Percentiles rank a stretch among this genome's conserved stretches.
Conservation (phyloP, 2,113 vertebrate species). For the Grus americana region DNA sequence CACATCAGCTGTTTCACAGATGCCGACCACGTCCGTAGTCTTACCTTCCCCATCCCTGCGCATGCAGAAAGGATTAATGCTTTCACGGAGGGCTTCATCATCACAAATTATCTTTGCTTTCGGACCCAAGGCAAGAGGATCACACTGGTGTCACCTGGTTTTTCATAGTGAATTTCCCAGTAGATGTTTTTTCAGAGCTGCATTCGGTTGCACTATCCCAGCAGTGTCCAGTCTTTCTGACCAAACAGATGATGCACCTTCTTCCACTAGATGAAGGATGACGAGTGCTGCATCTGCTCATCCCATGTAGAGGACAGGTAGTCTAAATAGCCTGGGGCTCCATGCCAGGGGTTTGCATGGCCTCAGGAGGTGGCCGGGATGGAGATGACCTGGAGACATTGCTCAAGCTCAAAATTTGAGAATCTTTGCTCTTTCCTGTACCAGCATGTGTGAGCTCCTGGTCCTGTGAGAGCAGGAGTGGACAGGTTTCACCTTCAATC, state of each 20-base stretch:
- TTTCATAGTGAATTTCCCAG: background rate
- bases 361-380: background rate
- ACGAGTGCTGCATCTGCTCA: background rate
- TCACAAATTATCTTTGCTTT: background rate
- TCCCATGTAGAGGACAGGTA: accelerated
- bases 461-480: background rate
- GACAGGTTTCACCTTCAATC: background rate
- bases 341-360: background rate
- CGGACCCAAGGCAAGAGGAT: background rate
- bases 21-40: background rate
- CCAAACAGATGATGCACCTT: background rate
- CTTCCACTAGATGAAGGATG: background rate
- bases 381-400: background rate
- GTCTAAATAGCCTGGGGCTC: background rate
- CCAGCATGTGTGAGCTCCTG: background rate
- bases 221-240: background rate
- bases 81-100: background rate
- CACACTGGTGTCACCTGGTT: background rate
- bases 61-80: background rate
- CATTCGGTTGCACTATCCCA: background rate
- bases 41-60: background rate
- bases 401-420: background rate
- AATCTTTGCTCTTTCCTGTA: background rate
- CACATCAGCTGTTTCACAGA: background rate
- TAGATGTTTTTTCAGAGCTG: background rate